Base-by-base conservation (phyloP, 1,140 invertebrate species). In the Sinella curviseta region DNA sequence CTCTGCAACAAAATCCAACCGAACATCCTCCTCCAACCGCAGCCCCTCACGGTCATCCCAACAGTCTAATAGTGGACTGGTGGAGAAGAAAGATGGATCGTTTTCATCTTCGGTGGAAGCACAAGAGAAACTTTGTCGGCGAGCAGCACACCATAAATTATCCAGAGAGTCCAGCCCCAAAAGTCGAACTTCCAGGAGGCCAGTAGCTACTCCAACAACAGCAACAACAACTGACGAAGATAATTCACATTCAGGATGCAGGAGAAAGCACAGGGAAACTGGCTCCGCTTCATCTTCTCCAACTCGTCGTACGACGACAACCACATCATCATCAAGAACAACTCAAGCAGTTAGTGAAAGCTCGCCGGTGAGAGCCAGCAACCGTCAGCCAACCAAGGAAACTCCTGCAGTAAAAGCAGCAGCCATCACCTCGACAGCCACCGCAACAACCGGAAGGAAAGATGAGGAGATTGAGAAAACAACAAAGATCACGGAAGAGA, bases 101-200 rank as follows among this genome's bases (percentile, higher is more conserved):
- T 48, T 48, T 20, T 48, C 39, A 8, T 48, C 39, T 48, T 48
- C 39, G 8, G 39, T 48, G 39, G 39, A 48, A 48, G 39, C 57
- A 30, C 8, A 70, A n/a, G 65, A 70, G 31, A 70, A 70, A 70
- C 26, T 33, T 33, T 70, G 65, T n/a, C 26, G 65, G 8, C 8
- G 65, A n/a, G 14, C 57, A 33, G 31, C 8, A 12, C 39, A 48
- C 8, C 39, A 70, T 14, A 70, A 70, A 33, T 33, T 70, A 33
- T 70, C 65, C 26, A 30, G 65, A 31, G 65, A 70, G 65, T 70
- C 65, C 28, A 70, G 65, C 31, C 65, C 65, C 28, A 70, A 70
- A 70, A 70, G 28, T 30, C 65, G 65, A 3, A 33, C 31, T 70
- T 12, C 8, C 12, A 70, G 28, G 24, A 70, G 31, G 31, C 65